A percentile compares a stretch with the other conserved stretches of the same genome.
phyloP scores from a whole-genome alignment of 2,797 vertebrate species.

The Coreius guichenoti region DNA sequence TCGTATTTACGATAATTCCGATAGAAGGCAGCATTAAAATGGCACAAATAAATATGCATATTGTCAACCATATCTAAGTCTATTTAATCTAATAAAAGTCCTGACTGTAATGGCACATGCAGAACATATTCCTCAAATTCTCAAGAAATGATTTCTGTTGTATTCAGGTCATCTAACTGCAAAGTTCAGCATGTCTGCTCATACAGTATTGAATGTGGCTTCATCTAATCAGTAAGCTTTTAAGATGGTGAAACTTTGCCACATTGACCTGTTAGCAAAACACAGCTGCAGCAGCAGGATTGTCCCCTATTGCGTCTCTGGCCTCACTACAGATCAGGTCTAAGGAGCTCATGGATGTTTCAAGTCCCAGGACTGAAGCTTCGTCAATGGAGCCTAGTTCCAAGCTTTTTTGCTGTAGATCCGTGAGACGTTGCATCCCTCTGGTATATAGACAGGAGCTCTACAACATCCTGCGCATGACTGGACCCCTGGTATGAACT shows the following conservation, averaged over 20 bases:
- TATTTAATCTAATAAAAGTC: background rate
- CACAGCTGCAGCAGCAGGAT: conserved; percentile 40
- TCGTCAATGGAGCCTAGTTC: conserved; percentile 48
- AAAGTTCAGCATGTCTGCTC: background rate
- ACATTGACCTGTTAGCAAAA: conserved; percentile 45
- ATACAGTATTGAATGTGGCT: background rate
- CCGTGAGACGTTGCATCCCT: conserved; percentile 65
- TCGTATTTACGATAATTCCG: no score
- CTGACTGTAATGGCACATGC: background rate
- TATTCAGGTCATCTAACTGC: background rate
- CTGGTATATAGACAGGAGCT: conserved; percentile 73
- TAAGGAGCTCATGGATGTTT: conserved; percentile 50
- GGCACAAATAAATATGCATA: background rate
- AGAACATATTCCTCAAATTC: background rate
- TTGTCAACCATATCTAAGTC: no score
- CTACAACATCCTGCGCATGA: conserved; percentile 76
- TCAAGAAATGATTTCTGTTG: background rate
- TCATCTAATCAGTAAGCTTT: conserved; percentile 69
- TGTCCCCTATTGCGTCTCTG: background rate
- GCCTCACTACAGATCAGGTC: conserved; percentile 33
- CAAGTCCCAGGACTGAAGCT: conserved; percentile 47
- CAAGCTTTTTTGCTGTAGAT: conserved; percentile 70
- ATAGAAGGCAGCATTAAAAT: background rate
- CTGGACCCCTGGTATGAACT: conserved; percentile 78
- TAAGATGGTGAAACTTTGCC: conserved; percentile 55